Evolutionary conservation across 2,888 invertebrate species (phyloP).

Genomic region (Drosophila maculinotata): DNA sequence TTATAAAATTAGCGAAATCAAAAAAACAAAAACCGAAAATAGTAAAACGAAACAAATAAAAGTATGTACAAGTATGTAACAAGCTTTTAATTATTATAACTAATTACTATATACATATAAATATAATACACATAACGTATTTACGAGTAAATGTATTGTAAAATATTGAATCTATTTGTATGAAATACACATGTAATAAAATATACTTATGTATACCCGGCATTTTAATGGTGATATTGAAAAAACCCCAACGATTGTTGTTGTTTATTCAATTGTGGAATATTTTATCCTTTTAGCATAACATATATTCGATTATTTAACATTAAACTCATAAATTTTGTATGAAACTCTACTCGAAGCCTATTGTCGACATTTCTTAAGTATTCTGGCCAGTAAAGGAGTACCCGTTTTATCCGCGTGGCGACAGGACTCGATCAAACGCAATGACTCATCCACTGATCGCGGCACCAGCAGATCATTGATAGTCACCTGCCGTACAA

Average conservation of each 20-base stretch:
- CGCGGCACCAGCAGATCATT: slow-evolving; percentile 22
- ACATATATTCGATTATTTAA: not conserved
- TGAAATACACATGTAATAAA: slow-evolving; percentile 76
- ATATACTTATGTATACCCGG: slow-evolving; percentile 47
- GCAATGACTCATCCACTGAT: slow-evolving; percentile 27
- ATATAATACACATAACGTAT: slow-evolving; percentile 63
- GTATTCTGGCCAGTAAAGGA: not conserved
- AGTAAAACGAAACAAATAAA: slow-evolving; percentile 2
- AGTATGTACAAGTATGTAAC: slow-evolving; percentile 56
- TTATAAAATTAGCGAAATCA: slow-evolving; percentile 61
- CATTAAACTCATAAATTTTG: not conserved
- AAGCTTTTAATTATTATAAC: slow-evolving; percentile 70
- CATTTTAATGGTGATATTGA: slow-evolving; percentile 56
- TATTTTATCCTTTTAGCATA: too few relatives aligned
- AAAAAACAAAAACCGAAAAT: slow-evolving; percentile 50
- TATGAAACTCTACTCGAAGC: not conserved
- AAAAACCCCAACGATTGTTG: slow-evolving; percentile 5
- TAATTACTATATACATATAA: slow-evolving; percentile 29
- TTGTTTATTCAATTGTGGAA: not conserved
- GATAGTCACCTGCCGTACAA: slow-evolving; percentile 21
- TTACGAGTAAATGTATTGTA: slow-evolving; percentile 71
- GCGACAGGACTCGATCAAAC: slow-evolving; percentile 20
- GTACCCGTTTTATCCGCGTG: slow-evolving; percentile 8
- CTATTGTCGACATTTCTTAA: not conserved
- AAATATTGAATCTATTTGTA: slow-evolving; percentile 80